Evolutionary conservation across 2,888 invertebrate species (phyloP).

Genomic region (Adineta ricciae): DNA sequence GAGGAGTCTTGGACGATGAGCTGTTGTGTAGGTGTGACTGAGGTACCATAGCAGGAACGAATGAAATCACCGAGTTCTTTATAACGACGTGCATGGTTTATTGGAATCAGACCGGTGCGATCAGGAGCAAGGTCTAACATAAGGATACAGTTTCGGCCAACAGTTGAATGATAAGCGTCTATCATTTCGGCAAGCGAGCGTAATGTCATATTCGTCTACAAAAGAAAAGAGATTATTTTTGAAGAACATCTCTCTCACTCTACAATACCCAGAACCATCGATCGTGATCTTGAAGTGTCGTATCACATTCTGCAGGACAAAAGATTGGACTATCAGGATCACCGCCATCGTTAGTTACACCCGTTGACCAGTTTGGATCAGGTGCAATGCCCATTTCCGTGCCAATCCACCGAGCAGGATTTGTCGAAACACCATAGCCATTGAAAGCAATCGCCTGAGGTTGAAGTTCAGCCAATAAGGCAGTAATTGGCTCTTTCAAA

Average conservation of each 20-base stretch:
- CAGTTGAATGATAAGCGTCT: not conserved
- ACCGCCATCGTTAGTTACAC: not conserved
- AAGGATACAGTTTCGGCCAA: not conserved
- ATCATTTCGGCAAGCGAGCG: not conserved
- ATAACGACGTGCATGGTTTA: not conserved
- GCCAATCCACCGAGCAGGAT: constrained; percentile 8
- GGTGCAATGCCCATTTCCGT: constrained; percentile 7
- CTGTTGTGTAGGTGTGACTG: not conserved
- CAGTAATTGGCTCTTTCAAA: not conserved
- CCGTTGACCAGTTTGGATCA: constrained; percentile 4
- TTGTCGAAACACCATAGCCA: not conserved
- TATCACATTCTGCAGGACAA: constrained; percentile 9
- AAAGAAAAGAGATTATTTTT: not conserved
- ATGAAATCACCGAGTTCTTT: constrained; percentile 6
- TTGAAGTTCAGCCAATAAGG: not conserved
- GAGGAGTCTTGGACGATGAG: not conserved
- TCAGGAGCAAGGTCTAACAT: not conserved
- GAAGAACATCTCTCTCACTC: too few species aligned
- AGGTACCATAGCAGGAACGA: not conserved
- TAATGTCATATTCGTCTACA: not conserved
- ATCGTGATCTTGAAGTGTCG: not conserved
- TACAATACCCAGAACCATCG: constrained; percentile 15
- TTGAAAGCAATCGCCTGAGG: not conserved
- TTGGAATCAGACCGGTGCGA: not conserved
- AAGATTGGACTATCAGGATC: not conserved